Percentiles rank a stretch among this genome's conserved stretches.
Conservation (phyloP, 2,888 invertebrate species). For the Lasius fuliginosus region DNA sequence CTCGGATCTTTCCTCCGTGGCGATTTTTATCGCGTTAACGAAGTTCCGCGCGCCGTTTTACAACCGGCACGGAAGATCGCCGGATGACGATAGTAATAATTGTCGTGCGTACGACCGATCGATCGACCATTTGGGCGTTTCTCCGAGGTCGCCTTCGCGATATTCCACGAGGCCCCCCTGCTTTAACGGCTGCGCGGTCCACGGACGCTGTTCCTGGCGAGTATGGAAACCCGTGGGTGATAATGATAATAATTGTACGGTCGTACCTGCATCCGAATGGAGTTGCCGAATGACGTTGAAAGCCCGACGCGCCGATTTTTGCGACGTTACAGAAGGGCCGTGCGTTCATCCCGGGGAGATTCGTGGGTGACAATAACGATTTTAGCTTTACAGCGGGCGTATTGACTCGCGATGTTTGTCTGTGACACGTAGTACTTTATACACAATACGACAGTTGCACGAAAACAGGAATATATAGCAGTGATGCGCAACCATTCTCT, state of each 20-base stretch:
- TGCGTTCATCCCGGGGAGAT: conserved; percentile 52
- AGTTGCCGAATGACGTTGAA: conserved; percentile 27
- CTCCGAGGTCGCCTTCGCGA: conserved; percentile 40
- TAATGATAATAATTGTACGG: conserved; percentile 72
- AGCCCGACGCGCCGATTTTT: conserved; percentile 22
- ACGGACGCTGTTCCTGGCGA: conserved; percentile 51
- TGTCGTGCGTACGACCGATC: conserved; percentile 66
- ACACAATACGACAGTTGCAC: conserved; percentile 26
- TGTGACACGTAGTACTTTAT: conserved; percentile 40
- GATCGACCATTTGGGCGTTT: conserved; percentile 62
- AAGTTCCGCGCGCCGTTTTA: conserved; percentile 62
- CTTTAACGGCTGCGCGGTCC: conserved; percentile 43
- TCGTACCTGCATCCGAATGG: conserved; percentile 55
- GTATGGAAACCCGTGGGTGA: conserved; percentile 78
- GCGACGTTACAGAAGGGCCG: conserved; percentile 25
- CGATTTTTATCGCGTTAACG: conserved; percentile 74
- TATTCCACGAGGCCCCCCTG: conserved; percentile 24
- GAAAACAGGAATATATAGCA: conserved; percentile 24
- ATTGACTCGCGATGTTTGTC: conserved; percentile 32
- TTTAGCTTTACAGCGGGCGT: conserved; percentile 56
- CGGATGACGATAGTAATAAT: conserved; percentile 71
- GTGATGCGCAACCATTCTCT: background rate
- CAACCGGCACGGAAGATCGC: conserved; percentile 62
- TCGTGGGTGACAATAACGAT: conserved; percentile 74
- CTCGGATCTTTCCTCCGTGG: conserved; percentile 49